These are phyloP conservation scores for Habroteleia sp. DNA, from an alignment of 2,888 invertebrate genomes.

Conservation along the genomic window DNA sequence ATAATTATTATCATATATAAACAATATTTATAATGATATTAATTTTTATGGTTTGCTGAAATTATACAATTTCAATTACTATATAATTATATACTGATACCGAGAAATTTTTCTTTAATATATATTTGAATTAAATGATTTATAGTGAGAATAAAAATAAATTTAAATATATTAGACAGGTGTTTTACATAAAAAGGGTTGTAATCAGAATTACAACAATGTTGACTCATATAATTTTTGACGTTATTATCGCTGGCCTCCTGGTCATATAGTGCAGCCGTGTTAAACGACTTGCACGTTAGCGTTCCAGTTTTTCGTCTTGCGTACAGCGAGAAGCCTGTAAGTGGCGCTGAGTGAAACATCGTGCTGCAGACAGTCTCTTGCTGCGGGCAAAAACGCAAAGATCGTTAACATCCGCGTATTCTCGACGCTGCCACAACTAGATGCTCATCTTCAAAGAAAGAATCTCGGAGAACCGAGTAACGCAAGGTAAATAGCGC, in stretches of 20 bases:
- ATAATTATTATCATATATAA: no score
- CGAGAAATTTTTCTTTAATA: no score
- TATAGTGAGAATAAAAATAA: no score
- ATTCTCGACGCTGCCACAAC: constrained; percentile 43
- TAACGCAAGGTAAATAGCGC: constrained; percentile 40
- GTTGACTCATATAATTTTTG: constrained; percentile 38
- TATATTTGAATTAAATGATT: no score
- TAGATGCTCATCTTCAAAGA: constrained; percentile 42
- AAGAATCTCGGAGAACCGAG: constrained; percentile 43
- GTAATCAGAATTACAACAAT: constrained; percentile 30
- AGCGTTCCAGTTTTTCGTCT: constrained; percentile 68
- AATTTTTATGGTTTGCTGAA: no score
- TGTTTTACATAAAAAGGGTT: constrained; percentile 9
- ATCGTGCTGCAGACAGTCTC: constrained; percentile 70
- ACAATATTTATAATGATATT: no score
- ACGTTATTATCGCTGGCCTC: constrained; percentile 46
- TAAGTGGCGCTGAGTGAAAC: constrained; percentile 71
- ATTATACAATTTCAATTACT: no score
- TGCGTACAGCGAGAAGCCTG: constrained; percentile 58
- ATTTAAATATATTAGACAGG: no score
- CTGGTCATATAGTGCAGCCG: constrained; percentile 52
- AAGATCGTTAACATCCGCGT: constrained; percentile 70
- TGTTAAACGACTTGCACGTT: constrained; percentile 67
- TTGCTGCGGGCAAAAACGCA: constrained; percentile 69
- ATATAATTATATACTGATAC: no score